Base-by-base conservation (phyloP, 2,113 vertebrate species). In the Danionella cerebrum region DNA sequence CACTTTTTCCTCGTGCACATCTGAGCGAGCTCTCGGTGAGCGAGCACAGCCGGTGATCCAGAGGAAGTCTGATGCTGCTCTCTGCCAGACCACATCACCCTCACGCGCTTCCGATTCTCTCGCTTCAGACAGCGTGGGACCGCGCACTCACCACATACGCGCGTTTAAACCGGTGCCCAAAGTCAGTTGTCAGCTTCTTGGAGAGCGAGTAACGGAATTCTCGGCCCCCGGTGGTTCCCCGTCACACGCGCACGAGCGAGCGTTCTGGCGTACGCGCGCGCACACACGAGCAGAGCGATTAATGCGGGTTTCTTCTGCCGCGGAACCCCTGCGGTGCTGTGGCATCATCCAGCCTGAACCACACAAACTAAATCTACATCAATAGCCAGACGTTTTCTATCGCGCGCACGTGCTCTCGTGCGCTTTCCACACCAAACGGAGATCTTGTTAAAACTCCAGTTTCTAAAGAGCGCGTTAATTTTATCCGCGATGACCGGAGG, bases 281-380 rank as follows among this genome's bases (percentile, higher is more conserved):
- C 52, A 27, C 33, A 51, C 22, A 22, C 51, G 29, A 6, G 29
- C 42, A 45, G 24, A 31, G 51, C 57, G 81, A 87, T 86, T 79
- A 84, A 85, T 84, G 85, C 84, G 72, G 79, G 79, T 81, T 81
- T 84, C 82, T 84, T 81, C 83, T 84, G 83, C 80, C 82, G 83
- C 67, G 67, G 72, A 82, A 72, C 64, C 76, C 45, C 72, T 41
- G 36, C 54, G 69, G 72, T 53, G 22, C 27, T 55, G n/a, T n/a
- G n/a, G n/a, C n/a, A 35, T 74, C 78, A 73, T 65, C 70, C 75
- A 69, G 74, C 70, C 72, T 71, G 33, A 75, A 54, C 51, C 65
- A 70, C 59, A 67, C 39, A 71, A 76, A 82, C 79, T 74, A 47
- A 41, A 12, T 21, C 12, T 48, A 31, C 59, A 33, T 29, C 5